Percentiles rank a stretch among this genome's conserved stretches.
These are phyloP conservation scores for Fulmarus glacialis DNA, from an alignment of 2,113 vertebrate genomes.

Conservation along the genomic window DNA sequence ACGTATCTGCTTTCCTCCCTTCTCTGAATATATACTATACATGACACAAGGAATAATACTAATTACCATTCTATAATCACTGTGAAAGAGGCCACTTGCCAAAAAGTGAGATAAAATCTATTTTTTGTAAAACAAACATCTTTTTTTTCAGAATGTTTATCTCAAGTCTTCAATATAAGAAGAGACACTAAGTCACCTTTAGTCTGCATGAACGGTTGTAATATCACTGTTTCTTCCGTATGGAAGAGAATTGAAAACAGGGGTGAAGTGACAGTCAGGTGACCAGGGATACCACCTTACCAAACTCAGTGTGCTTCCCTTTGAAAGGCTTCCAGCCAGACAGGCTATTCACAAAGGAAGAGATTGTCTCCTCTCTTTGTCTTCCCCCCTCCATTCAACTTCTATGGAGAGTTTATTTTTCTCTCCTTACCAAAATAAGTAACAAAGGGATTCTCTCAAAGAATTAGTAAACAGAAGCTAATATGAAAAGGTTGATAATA, in stretches of 20 bases:
- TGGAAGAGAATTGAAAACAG: neutral
- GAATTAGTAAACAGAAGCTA: neutral
- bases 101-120: neutral
- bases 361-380: neutral
- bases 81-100: neutral
- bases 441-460: neutral
- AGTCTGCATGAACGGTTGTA: neutral
- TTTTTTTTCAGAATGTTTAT: neutral
- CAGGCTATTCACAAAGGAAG: neutral
- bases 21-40: neutral
- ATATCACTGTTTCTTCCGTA: neutral
- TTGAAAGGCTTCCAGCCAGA: neutral
- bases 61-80: neutral
- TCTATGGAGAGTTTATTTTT: neutral
- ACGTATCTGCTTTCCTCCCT: neutral
- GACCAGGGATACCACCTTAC: neutral
- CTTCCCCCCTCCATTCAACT: neutral
- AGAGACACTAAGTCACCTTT: neutral
- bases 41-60: neutral
- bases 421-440: neutral
- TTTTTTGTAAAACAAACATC: neutral
- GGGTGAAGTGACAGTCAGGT: neutral
- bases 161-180: neutral
- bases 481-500: neutral
- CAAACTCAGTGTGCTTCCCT: neutral